Base-by-base conservation (phyloP, 2,113 vertebrate genomes). In the Plecotus auritus region DNA sequence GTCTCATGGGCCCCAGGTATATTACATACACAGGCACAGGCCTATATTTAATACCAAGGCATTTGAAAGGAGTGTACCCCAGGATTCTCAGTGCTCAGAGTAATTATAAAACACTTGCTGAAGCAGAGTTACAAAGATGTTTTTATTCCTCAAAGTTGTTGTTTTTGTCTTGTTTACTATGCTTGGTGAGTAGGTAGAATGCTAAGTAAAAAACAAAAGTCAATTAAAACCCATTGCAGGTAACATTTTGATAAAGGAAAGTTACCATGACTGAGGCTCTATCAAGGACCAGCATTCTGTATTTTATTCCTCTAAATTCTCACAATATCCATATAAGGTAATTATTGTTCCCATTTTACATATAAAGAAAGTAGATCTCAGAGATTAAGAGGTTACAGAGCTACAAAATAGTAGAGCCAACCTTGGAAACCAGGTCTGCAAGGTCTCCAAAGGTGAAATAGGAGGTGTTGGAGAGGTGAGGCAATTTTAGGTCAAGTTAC, bases 221-320 rank as follows among this genome's bases (percentile, higher is more conserved):
- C n/a, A 94, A 66, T 85, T 85, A 37, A n/a, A 83, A 82, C 74
- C 54, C 59, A 78, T 82, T 90, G 18, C 45, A 84, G 1, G 37
- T 85, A 26, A 91, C 7, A 69, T 64, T 84, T 86, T 90, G 30
- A 51, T 85, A 77, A 67, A 18, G 14, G 26, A 54, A 84, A 80
- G 78, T 17, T 35, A 35, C 40, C 37, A 40, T 40, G 61, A 54
- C 1, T 59, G 28, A 80, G 69, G 23, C 22, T 17, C n/a, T 85
- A 77, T 66, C 6, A 64, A 70, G 22, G 28, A 77, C 69, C 59
- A 90, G 22, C 42, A 67, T 87, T 83, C 42, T 4, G 0, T 26
- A 35, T 35, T 93, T 69, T 91, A 54, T 73, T 91, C 32, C n/a
- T 47, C 23, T 93, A 30, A 78, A 88, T 85, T 85, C 47, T 92